A percentile compares a stretch with the other conserved stretches of the same genome.
These are phyloP conservation scores for Thecophora atra DNA, from an alignment of 2,888 invertebrate genomes.

Conservation along the genomic window DNA sequence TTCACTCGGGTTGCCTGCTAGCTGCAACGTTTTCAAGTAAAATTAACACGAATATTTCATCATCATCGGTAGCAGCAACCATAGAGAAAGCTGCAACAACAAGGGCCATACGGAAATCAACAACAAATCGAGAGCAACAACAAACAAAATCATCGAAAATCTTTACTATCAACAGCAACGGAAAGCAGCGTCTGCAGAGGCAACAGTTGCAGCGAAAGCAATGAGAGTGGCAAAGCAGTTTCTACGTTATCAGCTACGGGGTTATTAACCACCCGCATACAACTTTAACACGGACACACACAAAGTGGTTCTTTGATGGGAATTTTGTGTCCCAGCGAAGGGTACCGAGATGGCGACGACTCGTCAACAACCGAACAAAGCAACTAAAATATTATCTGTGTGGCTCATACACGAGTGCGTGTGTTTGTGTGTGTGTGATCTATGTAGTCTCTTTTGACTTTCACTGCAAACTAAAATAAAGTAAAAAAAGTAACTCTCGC, in stretches of 20 bases:
- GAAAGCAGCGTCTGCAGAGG: not conserved
- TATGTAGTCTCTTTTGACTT: too few relatives aligned
- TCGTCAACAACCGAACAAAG: not conserved
- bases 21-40: slow-evolving; percentile 26
- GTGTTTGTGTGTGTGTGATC: not conserved
- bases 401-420: too few relatives aligned
- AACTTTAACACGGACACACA: not conserved
- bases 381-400: too few relatives aligned
- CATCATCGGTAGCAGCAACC: too few relatives aligned
- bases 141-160: too few relatives aligned
- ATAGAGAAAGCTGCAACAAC: too few relatives aligned
- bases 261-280: not conserved
- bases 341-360: not conserved
- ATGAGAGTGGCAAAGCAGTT: not conserved
- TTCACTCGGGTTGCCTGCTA: not conserved
- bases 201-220: slow-evolving; percentile 1
- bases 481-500: too few relatives aligned
- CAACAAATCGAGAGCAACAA: not conserved
- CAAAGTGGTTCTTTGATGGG: too few relatives aligned
- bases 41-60: slow-evolving; percentile 17
- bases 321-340: too few relatives aligned
- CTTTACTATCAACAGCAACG: not conserved
- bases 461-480: too few relatives aligned
- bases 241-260: not conserved
- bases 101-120: not conserved